Evolutionary conservation across 2,797 vertebrate species (phyloP).

Genomic region (Tinamus major): DNA sequence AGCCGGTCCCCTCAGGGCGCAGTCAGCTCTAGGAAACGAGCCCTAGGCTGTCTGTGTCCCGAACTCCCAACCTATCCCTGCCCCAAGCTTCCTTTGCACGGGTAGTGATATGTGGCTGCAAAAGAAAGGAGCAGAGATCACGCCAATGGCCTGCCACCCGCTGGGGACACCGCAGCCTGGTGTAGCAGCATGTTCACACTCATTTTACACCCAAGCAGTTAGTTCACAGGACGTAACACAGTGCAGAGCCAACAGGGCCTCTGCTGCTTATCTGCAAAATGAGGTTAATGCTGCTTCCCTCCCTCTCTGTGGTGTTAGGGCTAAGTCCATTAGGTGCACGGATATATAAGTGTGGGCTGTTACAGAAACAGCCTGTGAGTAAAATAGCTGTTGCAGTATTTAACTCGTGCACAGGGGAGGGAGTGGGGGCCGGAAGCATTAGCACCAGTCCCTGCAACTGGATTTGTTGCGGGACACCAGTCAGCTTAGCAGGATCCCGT

Average conservation of each 20-base stretch:
- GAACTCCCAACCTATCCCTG: too few relatives aligned
- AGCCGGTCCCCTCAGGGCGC: too few relatives aligned
- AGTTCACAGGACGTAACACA: neutral
- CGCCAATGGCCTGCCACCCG: neutral
- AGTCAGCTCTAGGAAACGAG: too few relatives aligned
- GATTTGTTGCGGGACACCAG: constrained; percentile 53
- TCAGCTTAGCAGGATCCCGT: constrained; percentile 61
- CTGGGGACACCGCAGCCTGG: neutral
- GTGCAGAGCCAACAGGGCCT: neutral
- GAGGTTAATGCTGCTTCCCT: constrained; percentile 61
- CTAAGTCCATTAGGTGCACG: constrained; percentile 65
- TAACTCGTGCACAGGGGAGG: constrained; percentile 17
- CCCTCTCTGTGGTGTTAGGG: constrained; percentile 28
- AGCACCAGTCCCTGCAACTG: constrained; percentile 39
- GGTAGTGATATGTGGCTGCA: rapidly evolving
- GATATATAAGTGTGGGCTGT: constrained; percentile 52
- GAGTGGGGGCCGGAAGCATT: constrained; percentile 61
- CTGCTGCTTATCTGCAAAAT: constrained; percentile 54
- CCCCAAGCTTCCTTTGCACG: neutral
- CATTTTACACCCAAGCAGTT: rapidly evolving
- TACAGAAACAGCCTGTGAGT: constrained; percentile 56
- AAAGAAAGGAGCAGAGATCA: neutral
- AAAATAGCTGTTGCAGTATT: constrained; percentile 1
- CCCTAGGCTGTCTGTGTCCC: too few relatives aligned
- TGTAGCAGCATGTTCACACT: neutral